Evolutionary conservation across 2,888 invertebrate species (phyloP), one percentile per base, ranked within the genome.

Genomic region (Drosophila niveifrons): DNA sequence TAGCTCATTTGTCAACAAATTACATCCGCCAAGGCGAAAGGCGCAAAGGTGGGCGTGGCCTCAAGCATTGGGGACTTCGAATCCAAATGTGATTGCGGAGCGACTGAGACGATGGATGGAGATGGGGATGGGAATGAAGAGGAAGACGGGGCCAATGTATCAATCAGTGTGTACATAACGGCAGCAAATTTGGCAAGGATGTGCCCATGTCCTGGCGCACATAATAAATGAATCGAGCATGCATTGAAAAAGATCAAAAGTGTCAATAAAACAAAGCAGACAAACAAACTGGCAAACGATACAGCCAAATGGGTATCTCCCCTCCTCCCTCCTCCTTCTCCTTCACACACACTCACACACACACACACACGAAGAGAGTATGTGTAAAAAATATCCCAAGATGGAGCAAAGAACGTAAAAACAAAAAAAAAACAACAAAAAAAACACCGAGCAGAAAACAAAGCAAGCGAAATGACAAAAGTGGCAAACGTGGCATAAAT

Each of bases 401-500:
- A 58, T 31, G 34, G 15, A 46, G 28, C 57, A 36, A 17, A 15
- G 31, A 66, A 36, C n/a, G n/a, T n/a, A n/a, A n/a, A n/a, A n/a
- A n/a, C n/a, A n/a, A n/a, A n/a, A 43, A 43, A 65, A 52, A 46
- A 63, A 47, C n/a, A 13, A 34, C 15, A 31, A 48, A 39, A 9
- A 31, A n/a, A 31, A 48, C 31, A 9, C n/a, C 39, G 34, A 46
- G 63, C 17, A 15, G 39, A 58, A 63, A 62, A 73, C 65, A 66
- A 47, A 66, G 70, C 83, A 63, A 61, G 72, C 78, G 74, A 87
- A 87, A 86, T 88, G 87, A 87, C 87, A 86, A 81, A 86, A 87
- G 85, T 83, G 82, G 69, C 78, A 84, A 86, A 87, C 86, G 86
- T 89, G 89, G 88, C 86, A 86, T 89, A 89, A 86, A 82, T 86